phyloP scores from a whole-genome alignment of 2,888 invertebrate species.

The Cynaeus angustus region DNA sequence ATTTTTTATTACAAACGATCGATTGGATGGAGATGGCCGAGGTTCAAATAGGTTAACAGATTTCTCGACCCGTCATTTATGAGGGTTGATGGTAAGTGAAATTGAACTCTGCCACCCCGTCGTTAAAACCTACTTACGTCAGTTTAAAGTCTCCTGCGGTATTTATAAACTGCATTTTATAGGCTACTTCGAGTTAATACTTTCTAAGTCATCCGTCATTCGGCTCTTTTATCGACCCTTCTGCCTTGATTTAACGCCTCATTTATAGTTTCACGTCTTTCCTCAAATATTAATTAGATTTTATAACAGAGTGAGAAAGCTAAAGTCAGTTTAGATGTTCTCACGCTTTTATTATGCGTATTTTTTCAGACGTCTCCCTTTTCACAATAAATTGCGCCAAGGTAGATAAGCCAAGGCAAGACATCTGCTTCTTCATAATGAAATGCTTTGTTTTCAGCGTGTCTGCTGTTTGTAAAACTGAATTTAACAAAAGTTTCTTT shows the following conservation, averaged over 20 bases:
- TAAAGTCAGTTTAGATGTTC: constrained; percentile 30
- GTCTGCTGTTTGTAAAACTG: constrained; percentile 54
- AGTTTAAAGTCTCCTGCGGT: constrained; percentile 46
- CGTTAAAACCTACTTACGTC: constrained; percentile 49
- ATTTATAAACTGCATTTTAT: constrained; percentile 45
- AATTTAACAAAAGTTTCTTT: constrained; percentile 55
- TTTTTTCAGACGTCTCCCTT: constrained; percentile 35
- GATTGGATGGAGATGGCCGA: constrained; percentile 39
- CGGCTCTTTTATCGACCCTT: constrained; percentile 33
- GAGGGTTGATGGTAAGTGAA: constrained; percentile 52
- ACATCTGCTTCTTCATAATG: constrained; percentile 57
- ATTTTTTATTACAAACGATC: constrained; percentile 41
- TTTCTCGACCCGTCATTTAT: constrained; percentile 53
- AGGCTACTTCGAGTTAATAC: constrained; percentile 43
- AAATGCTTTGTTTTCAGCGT: constrained; percentile 54
- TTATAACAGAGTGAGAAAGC: constrained; percentile 20
- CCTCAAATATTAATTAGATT: constrained; percentile 36
- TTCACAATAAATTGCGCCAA: constrained; percentile 48
- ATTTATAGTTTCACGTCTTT: constrained; percentile 32
- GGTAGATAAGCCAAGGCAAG: constrained; percentile 53
- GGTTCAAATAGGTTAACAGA: constrained; percentile 51
- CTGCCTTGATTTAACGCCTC: constrained; percentile 36
- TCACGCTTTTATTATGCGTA: constrained; percentile 44
- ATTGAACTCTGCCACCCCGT: constrained; percentile 46
- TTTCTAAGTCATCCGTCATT: constrained; percentile 44